Evolutionary conservation across 2,113 vertebrate genomes (phyloP).

Genomic region (Ranitomeya imitator): DNA sequence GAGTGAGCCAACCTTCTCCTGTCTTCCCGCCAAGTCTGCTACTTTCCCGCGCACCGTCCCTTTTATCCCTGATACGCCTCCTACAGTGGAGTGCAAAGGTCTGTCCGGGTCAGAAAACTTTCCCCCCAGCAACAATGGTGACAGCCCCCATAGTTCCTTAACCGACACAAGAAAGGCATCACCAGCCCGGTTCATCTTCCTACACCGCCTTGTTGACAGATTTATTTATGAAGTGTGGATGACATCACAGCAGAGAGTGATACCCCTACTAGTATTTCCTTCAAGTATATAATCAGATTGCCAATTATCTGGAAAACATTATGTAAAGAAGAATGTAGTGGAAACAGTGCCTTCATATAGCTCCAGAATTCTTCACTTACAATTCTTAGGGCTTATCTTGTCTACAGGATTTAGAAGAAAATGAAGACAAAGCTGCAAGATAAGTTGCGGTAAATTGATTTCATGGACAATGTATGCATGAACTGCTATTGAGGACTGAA

Average conservation of each 20-base stretch:
- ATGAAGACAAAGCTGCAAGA: neutral
- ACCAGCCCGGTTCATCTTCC: no score
- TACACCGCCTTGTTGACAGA: neutral
- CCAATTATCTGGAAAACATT: neutral
- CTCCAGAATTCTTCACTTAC: neutral
- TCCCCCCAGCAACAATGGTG: no score
- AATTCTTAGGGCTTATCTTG: neutral
- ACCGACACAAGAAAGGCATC: no score
- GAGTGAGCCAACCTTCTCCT: no score
- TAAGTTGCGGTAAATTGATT: neutral
- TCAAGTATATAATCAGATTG: neutral
- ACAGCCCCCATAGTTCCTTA: no score
- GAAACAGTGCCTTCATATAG: neutral
- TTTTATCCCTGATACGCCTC: no score
- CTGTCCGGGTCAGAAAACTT: no score
- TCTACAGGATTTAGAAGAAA: neutral
- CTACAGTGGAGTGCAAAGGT: no score
- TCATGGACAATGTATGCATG: neutral
- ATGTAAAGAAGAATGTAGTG: neutral
- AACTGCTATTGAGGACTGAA: neutral
- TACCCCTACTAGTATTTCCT: no score
- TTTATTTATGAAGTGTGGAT: neutral
- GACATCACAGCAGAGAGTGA: neutral
- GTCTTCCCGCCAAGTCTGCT: no score
- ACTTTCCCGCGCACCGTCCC: no score